Evolutionary conservation across 2,888 invertebrate genomes (phyloP), one percentile per base, ranked within the genome.

Genomic region (Callyntrura guangdongensis): DNA sequence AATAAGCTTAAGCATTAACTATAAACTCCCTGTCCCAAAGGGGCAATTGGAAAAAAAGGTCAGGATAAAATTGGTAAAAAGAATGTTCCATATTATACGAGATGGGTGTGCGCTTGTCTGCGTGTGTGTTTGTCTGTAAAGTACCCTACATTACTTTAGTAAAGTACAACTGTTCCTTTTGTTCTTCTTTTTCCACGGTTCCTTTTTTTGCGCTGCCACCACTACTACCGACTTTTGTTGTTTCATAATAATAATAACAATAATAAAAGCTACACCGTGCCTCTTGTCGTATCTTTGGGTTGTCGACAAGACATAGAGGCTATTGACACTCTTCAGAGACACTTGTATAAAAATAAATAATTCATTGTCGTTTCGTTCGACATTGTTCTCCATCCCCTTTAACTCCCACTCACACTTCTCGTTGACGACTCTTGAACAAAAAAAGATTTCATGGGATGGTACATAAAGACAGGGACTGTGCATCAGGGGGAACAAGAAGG

Each of bases 291-390:
- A 36, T 36, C 36, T 36, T 36, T 36, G 36, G 36, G 36, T 36
- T 36, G 36, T 36, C 36, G 82, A 82, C 49, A 53, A 87, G 67
- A 79, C 64, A 77, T 61, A 88, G 69, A 56, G 59, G 72, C 82
- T 74, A 84, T 89, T 84, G 89, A 84, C 89, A 84, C 89, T 56
- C 56, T 20, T 36, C 36, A 36, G 53, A 83, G 89, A 74, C 67
- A 74, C 77, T 89, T 77, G 67, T 77, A 89, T 89, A 84, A 89
- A 84, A 89, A 74, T 74, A 74, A 74, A 89, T 89, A 89, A 89
- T 89, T 89, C 89, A 89, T 89, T 79, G 79, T 84, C 72, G 36
- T 45, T 72, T 82, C 77, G n/a, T 72, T 82, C 77, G 25, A 86
- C 81, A 69, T 67, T 49, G 67, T 36, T 36, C 36, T 36, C 86